These are phyloP conservation scores for Dendrolimus houi DNA, from an alignment of 2,888 invertebrate genomes.

Conservation along the genomic window DNA sequence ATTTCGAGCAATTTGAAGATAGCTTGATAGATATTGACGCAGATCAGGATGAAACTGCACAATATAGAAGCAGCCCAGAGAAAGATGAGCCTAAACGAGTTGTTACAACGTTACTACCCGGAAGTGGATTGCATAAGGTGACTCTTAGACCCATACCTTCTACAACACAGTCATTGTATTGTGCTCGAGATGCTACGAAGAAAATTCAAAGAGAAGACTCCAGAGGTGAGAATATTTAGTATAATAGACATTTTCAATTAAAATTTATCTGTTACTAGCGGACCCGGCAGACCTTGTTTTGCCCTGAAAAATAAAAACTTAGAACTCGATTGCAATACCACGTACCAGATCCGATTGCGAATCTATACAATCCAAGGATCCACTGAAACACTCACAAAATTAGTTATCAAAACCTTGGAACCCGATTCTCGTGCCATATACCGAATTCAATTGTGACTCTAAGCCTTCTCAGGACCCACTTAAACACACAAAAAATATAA, in stretches of 20 bases:
- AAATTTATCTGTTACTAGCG: too few species aligned
- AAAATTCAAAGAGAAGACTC: constrained; percentile 38
- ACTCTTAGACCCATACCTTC: constrained; percentile 49
- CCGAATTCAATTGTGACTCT: too few species aligned
- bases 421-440: too few species aligned
- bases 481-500: too few species aligned
- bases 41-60: constrained; percentile 48
- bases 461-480: too few species aligned
- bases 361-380: too few species aligned
- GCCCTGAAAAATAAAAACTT: too few species aligned
- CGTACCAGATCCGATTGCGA: too few species aligned
- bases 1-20: constrained; percentile 61
- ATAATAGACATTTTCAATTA: background rate
- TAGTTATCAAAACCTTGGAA: too few species aligned
- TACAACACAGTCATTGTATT: constrained; percentile 35
- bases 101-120: constrained; percentile 52
- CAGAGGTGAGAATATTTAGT: constrained; percentile 34
- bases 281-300: too few species aligned
- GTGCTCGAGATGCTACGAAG: constrained; percentile 39
- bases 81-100: constrained; percentile 55
- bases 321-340: too few species aligned
- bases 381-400: too few species aligned
- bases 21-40: constrained; percentile 63
- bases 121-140: constrained; percentile 61
- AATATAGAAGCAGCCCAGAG: constrained; percentile 45